A percentile compares a stretch with the other conserved stretches of the same genome.
Evolutionary conservation across 92 coral and sea anemone species (phyloP).

Genomic region (Hydrozoanthus gracilis): DNA sequence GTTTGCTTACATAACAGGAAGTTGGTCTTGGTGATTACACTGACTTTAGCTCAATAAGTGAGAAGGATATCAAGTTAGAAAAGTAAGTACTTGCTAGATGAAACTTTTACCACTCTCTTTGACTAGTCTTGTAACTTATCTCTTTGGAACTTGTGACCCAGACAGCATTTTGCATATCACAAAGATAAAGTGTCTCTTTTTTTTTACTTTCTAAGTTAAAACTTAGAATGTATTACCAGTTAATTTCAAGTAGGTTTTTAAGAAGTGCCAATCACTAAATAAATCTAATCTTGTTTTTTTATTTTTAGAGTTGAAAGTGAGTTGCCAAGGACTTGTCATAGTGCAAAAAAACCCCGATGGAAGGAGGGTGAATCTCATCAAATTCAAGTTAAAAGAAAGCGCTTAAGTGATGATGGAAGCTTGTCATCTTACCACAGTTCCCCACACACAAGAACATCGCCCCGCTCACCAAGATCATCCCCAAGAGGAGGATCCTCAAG

Average conservation of each 20-base stretch:
- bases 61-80: constrained; percentile 72
- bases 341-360: constrained; percentile 8
- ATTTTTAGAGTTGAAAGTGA: neutral
- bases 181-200: too few relatives aligned
- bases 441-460: constrained; percentile 27
- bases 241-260: neutral
- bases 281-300: neutral
- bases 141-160: too few relatives aligned
- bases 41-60: constrained; percentile 94
- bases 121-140: too few relatives aligned
- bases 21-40: constrained; percentile 95
- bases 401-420: constrained; percentile 28
- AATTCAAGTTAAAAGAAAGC: constrained; percentile 18
- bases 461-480: constrained; percentile 39
- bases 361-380: constrained; percentile 18
- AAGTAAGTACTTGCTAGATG: constrained; percentile 46
- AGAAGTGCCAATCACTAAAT: neutral
- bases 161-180: too few relatives aligned
- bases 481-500: neutral
- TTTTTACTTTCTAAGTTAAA: too few relatives aligned
- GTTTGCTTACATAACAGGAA: constrained; percentile 65
- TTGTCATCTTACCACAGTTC: constrained; percentile 24
- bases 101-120: neutral
- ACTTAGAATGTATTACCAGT: neutral
- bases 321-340: neutral